Evolutionary conservation across 2,113 vertebrate genomes (phyloP).

Genomic region (Tor tambroides): DNA sequence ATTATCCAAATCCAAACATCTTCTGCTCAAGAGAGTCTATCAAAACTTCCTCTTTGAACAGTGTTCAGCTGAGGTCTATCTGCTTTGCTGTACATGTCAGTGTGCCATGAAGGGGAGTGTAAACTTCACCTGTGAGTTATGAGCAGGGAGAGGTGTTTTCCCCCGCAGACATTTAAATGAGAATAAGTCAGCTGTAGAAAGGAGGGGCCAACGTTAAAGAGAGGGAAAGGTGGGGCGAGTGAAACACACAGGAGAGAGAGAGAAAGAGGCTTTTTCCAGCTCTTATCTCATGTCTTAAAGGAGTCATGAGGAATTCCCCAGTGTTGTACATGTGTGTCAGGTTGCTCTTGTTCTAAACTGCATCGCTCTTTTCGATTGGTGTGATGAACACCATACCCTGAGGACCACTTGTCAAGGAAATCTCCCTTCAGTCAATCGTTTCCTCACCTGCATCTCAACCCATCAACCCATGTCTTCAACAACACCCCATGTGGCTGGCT

Average conservation of each 20-base stretch:
- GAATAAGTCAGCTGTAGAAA: slow-evolving; percentile 68
- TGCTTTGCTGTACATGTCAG: slow-evolving; percentile 33
- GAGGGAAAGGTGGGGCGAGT: slow-evolving; percentile 8
- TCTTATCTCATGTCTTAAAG: slow-evolving; percentile 42
- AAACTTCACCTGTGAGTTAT: slow-evolving; percentile 45
- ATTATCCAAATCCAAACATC: background rate
- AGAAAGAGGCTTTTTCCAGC: slow-evolving; percentile 6
- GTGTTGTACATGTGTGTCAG: slow-evolving; percentile 32
- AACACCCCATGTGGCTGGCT: slow-evolving; percentile 3
- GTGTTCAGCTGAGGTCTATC: background rate
- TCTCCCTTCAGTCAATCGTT: slow-evolving; percentile 15
- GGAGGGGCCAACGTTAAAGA: slow-evolving; percentile 66
- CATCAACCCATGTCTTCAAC: slow-evolving; percentile 10
- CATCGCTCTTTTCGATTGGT: background rate
- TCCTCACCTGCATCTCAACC: slow-evolving; percentile 25
- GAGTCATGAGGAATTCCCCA: slow-evolving; percentile 51
- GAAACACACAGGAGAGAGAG: slow-evolving; percentile 21
- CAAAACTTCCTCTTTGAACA: background rate
- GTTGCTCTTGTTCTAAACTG: slow-evolving; percentile 20
- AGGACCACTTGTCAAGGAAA: slow-evolving; percentile 27
- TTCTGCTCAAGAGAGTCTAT: background rate
- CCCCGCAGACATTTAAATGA: slow-evolving; percentile 77
- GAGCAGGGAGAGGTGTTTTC: slow-evolving; percentile 44
- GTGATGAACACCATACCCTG: slow-evolving; percentile 5
- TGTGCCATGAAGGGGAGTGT: slow-evolving; percentile 2